Evolutionary conservation across 1,140 invertebrate species (phyloP).

Genomic region (Argopecten irradians): DNA sequence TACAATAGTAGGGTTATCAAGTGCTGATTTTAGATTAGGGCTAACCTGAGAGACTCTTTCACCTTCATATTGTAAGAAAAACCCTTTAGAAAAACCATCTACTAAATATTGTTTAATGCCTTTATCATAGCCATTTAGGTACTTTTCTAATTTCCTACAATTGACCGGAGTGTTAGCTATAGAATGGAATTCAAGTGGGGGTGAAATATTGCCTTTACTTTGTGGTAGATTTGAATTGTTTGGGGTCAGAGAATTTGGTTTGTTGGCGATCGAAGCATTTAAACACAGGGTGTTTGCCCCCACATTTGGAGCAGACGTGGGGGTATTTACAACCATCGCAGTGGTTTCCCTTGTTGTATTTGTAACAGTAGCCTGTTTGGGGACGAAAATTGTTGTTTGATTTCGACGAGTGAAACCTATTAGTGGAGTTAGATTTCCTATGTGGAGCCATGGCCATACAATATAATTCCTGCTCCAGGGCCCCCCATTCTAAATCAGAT

Average conservation of each 20-base stretch:
- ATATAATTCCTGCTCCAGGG: not conserved
- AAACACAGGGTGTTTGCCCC: not conserved
- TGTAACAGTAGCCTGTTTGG: not conserved
- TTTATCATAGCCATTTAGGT: constrained; percentile 28
- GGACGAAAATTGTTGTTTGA: not conserved
- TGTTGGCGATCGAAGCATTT: not conserved
- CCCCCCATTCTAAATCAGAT: not conserved
- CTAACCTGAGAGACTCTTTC: not conserved
- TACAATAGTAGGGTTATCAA: not conserved
- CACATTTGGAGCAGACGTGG: not conserved
- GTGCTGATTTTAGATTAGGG: constrained; percentile 23
- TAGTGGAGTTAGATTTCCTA: not conserved
- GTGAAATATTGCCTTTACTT: not conserved
- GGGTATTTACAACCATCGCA: not conserved
- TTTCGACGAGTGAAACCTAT: not conserved
- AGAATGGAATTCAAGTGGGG: not conserved
- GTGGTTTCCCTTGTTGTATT: not conserved
- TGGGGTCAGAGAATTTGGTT: not conserved
- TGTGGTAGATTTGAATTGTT: not conserved
- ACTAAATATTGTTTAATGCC: not conserved
- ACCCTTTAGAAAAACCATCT: constrained; percentile 34
- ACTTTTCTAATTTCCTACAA: not conserved
- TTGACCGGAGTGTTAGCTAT: constrained; percentile 2
- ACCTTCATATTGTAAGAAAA: constrained; percentile 27
- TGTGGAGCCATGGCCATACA: not conserved